Evolutionary conservation across 2,113 vertebrate genomes (phyloP).

Genomic region (Sceloporus undulatus): DNA sequence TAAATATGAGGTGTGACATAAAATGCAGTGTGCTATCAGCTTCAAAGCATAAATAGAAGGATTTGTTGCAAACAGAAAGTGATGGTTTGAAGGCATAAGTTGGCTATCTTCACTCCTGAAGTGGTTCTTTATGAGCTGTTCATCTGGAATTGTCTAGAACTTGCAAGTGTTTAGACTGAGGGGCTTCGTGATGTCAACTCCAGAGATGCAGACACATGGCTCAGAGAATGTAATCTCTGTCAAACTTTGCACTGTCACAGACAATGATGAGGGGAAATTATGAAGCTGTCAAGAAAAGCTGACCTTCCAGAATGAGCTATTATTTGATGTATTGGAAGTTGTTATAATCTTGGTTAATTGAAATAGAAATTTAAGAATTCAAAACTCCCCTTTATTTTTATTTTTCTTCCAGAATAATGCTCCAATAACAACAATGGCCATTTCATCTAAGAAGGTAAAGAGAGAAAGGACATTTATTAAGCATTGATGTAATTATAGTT

Average conservation of each 20-base stretch:
- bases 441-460: constrained; percentile 97
- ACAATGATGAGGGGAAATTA: constrained; percentile 39
- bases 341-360: not conserved
- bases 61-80: constrained; percentile 43
- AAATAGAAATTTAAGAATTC: constrained; percentile 13
- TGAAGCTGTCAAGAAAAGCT: constrained; percentile 22
- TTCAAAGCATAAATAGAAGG: constrained; percentile 51
- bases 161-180: not conserved
- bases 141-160: constrained; percentile 34
- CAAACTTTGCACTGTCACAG: constrained; percentile 47
- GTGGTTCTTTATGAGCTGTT: not conserved
- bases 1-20: constrained; percentile 49
- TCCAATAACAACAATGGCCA: constrained; percentile 93
- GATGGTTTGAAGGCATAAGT: constrained; percentile 38
- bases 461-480: constrained; percentile 7
- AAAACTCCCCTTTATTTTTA: constrained; percentile 43
- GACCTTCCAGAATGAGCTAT: constrained; percentile 15
- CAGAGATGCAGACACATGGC: constrained; percentile 16
- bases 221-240: constrained; percentile 19
- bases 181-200: constrained; percentile 31
- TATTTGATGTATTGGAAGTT: constrained; percentile 15
- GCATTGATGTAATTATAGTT: not conserved
- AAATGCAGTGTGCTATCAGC: constrained; percentile 40
- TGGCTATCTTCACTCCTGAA: constrained; percentile 1
- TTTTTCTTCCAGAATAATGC: constrained; percentile 84